Base-by-base conservation (phyloP, 1,140 invertebrate species). In the Meteorus sp. region DNA sequence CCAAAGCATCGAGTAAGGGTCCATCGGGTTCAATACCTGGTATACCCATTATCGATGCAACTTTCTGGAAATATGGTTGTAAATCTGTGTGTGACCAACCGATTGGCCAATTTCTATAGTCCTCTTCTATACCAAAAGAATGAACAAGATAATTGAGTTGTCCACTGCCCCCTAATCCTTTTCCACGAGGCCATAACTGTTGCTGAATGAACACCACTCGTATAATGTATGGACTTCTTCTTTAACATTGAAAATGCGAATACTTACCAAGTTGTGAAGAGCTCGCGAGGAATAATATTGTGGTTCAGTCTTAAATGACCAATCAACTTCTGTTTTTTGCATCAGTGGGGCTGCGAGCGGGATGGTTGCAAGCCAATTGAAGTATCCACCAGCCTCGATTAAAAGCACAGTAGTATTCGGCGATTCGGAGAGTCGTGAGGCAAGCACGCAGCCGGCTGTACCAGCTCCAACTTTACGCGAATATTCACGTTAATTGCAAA, bases 391-490 rank as follows among this genome's bases (percentile, higher is more conserved):
- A 7, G 88, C 87, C 75, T 91, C 89, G 20, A 91, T 73, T 0
- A 91, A 73, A 25, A 91, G 69, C 1, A 91, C 85, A 22, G 81
- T 84, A 0, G 77, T 70, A 48, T 84, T 82, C 9, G 79, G 74
- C 48, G 84, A 77, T 66, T 87, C 85, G 2, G 85, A 84, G 17
- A 90, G 76, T 9, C 85, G 75, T 3, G 87, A 85, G 1, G 91
- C 90, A 11, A 94, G 66, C 0, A 93, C 90, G 59, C 88, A 89
- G 3, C 92, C 92, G 1, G 89, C 84, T 2, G 90, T 91, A 1
- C 92, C 92, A n/a, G 13, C 22, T 8, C n/a, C 22, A n/a, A 13
- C 6, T 15, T n/a, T 17, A 27, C 2, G 25, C 8, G 6, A 37
- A 53, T 50, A 39, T 15, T 15, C 27, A 44, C n/a, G 17, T 41